These are phyloP conservation scores for Heterohyrax brucei DNA, from an alignment of 2,797 vertebrate genomes.

Conservation along the genomic window DNA sequence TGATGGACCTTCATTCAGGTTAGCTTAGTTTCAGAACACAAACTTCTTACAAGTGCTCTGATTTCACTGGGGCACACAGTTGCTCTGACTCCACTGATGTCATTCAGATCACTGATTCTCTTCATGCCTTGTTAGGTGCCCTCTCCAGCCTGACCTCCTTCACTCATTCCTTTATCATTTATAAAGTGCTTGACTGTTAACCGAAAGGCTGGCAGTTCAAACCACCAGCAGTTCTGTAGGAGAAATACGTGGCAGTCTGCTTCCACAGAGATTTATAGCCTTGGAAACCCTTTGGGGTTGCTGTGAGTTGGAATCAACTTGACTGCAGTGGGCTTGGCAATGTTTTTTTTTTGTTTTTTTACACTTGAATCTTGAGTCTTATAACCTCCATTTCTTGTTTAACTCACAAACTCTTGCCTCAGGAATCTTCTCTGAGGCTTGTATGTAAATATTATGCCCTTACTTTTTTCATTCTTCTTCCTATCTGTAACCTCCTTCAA, in stretches of 20 bases:
- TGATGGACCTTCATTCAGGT: conserved; percentile 15
- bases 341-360: no score
- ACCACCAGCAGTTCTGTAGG: no score
- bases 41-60: conserved; percentile 31
- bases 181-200: not conserved
- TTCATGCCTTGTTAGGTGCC: not conserved
- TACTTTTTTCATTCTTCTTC: conserved; percentile 7
- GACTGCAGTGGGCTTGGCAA: no score
- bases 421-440: conserved; percentile 32
- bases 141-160: not conserved
- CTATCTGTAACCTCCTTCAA: not conserved
- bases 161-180: not conserved
- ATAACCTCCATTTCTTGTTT: not conserved
- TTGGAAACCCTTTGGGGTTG: no score
- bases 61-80: not conserved
- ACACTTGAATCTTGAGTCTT: not conserved
- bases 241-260: no score
- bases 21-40: conserved; percentile 37
- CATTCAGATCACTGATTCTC: conserved; percentile 11
- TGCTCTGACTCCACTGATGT: conserved; percentile 28
- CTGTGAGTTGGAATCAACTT: no score
- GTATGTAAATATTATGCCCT: not conserved
- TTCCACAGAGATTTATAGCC: no score
- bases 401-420: conserved; percentile 2
- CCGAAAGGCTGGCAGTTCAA: no score